Percentiles rank a stretch among this genome's conserved stretches.
Evolutionary conservation across 2,888 invertebrate genomes (phyloP).

Genomic region (Rhorus exstirpatorius): DNA sequence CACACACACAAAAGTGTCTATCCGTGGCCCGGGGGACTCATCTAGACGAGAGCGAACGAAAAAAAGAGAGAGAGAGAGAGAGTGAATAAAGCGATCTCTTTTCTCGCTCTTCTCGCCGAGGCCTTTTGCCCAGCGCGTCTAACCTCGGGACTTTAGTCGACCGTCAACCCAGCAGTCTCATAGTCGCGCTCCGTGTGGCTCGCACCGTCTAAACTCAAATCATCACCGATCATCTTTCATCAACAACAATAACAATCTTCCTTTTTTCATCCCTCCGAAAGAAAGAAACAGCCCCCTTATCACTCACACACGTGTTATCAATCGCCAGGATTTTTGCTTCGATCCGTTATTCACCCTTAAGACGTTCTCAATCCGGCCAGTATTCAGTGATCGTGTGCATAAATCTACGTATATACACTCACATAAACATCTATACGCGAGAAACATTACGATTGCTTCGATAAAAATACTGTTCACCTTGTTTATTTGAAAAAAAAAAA

Average conservation of each 20-base stretch:
- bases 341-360: not conserved
- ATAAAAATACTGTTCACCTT: not conserved
- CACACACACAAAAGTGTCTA: constrained; percentile 40
- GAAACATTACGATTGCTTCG: constrained; percentile 10
- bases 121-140: constrained; percentile 62
- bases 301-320: constrained; percentile 5
- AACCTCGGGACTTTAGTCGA: constrained; percentile 68
- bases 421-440: constrained; percentile 1
- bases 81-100: constrained; percentile 22
- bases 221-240: constrained; percentile 43
- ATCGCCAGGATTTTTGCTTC: constrained; percentile 12
- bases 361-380: constrained; percentile 38
- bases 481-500: no score
- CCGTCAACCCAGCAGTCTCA: constrained; percentile 69
- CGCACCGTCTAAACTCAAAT: constrained; percentile 51
- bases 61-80: constrained; percentile 41
- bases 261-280: not conserved
- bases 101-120: constrained; percentile 53
- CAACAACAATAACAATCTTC: constrained; percentile 32
- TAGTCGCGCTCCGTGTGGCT: constrained; percentile 66
- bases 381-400: constrained; percentile 31
- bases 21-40: constrained; percentile 57
- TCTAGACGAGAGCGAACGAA: constrained; percentile 57
- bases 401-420: constrained; percentile 18
- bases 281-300: not conserved